Conservation (phyloP, 2,888 invertebrate genomes). For the Melangyna quadrimaculata region DNA sequence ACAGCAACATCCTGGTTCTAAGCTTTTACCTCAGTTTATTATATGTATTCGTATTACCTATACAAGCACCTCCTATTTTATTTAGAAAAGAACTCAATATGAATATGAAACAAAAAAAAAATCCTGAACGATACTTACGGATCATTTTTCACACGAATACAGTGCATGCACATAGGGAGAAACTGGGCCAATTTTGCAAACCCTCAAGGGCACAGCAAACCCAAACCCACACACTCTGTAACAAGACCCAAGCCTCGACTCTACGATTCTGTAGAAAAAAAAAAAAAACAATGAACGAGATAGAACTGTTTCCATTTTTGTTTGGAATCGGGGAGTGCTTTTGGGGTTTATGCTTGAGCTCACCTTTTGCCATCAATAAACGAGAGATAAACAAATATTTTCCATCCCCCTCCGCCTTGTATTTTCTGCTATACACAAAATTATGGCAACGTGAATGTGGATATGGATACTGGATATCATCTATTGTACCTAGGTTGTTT, state of each 20-base stretch:
- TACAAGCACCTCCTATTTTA: background rate
- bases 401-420: conserved; percentile 37
- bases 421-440: conserved; percentile 36
- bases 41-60: background rate
- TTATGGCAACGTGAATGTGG: background rate
- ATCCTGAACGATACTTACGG: conserved; percentile 12
- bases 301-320: background rate
- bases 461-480: conserved; percentile 6
- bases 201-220: conserved; percentile 1
- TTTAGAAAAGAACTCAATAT: background rate
- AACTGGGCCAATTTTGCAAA: conserved; percentile 53
- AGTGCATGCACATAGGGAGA: background rate
- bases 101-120: background rate
- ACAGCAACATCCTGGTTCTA: background rate
- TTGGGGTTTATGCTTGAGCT: conserved; percentile 4
- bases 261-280: background rate
- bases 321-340: background rate
- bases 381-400: conserved; percentile 68
- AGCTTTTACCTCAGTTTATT: background rate
- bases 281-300: background rate
- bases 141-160: conserved; percentile 66
- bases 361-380: conserved; percentile 49
- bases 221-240: background rate
- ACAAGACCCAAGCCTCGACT: background rate
- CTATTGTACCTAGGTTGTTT: background rate